A percentile compares a stretch with the other conserved stretches of the same genome.
Evolutionary conservation across 2,113 vertebrate genomes (phyloP).

Genomic region (Podarcis muralis): DNA sequence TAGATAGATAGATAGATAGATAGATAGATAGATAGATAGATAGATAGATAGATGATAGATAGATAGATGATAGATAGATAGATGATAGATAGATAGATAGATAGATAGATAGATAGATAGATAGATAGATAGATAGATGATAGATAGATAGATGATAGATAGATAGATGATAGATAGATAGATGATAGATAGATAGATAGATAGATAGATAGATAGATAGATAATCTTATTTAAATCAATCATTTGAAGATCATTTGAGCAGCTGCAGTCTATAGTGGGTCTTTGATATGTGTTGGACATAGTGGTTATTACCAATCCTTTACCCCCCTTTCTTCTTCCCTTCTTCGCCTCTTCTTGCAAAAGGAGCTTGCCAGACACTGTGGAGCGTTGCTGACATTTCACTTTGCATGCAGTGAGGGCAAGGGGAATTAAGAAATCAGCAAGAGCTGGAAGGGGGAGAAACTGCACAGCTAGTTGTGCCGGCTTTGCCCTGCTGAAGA

Average conservation of each 20-base stretch:
- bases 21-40: too few relatives aligned
- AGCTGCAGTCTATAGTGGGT: slow-evolving; percentile 19
- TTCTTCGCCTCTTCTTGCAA: neutral
- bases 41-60: too few relatives aligned
- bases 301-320: neutral
- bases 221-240: neutral
- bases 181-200: too few relatives aligned
- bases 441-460: slow-evolving; percentile 28
- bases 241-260: slow-evolving; percentile 46
- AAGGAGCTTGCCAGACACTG: slow-evolving; percentile 58
- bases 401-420: slow-evolving; percentile 62
- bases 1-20: too few relatives aligned
- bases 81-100: too few relatives aligned
- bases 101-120: too few relatives aligned
- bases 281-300: slow-evolving; percentile 13
- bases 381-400: slow-evolving; percentile 59
- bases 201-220: too few relatives aligned
- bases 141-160: too few relatives aligned
- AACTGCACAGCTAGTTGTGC: slow-evolving; percentile 58
- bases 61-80: too few relatives aligned
- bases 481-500: slow-evolving; percentile 59
- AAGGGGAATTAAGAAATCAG: slow-evolving; percentile 60
- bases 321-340: neutral
- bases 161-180: too few relatives aligned
- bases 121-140: too few relatives aligned